Percentiles rank a stretch among this genome's conserved stretches.
Evolutionary conservation across 2,113 vertebrate genomes (phyloP).

Genomic region (Trogon surrucura): DNA sequence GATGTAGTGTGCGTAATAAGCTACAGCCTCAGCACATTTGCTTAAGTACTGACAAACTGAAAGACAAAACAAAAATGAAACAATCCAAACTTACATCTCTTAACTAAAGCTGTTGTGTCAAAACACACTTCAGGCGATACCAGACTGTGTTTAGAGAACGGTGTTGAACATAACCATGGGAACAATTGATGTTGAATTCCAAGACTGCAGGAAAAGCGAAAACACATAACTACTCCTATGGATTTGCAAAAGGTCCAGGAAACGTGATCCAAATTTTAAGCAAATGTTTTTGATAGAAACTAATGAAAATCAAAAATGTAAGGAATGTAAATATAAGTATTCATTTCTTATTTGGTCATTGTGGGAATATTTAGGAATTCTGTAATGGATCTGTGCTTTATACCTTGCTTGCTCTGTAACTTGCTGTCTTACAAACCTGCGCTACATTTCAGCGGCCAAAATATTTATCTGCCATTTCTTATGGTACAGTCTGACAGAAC

Average conservation of each 20-base stretch:
- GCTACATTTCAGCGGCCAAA: neutral
- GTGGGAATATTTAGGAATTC: neutral
- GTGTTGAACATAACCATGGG: neutral
- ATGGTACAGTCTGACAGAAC: neutral
- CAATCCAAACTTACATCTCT: neutral
- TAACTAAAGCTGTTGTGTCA: neutral
- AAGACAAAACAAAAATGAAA: neutral
- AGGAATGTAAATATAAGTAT: neutral
- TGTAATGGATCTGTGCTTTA: neutral
- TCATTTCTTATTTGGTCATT: neutral
- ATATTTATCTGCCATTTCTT: neutral
- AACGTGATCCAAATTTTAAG: neutral
- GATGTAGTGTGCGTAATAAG: neutral
- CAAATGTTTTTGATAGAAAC: neutral
- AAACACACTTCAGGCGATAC: neutral
- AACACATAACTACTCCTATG: neutral
- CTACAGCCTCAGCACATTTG: neutral
- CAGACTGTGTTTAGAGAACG: neutral
- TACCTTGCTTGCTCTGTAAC: neutral
- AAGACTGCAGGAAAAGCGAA: neutral
- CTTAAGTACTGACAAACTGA: neutral
- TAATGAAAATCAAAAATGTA: neutral
- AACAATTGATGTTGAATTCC: conserved; percentile 19
- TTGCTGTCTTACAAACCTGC: neutral
- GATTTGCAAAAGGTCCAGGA: conserved; percentile 1